Percentiles rank a stretch among this genome's conserved stretches.
phyloP scores from a whole-genome alignment of 2,113 vertebrate species.

The Cnemophilus loriae region DNA sequence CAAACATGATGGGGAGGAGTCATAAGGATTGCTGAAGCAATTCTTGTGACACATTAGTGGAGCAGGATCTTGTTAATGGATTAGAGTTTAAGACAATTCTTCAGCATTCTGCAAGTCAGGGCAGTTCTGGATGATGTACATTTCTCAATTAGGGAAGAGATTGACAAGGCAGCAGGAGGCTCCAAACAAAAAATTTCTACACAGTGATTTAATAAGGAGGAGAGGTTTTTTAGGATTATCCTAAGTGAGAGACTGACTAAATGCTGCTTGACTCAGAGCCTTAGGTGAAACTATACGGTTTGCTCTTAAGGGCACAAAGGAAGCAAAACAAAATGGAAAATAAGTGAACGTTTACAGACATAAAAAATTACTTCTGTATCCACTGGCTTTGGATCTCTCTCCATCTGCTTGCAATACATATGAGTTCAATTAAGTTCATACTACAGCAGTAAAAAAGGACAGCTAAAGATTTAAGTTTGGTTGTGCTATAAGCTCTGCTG shows the following conservation, averaged over 20 bases:
- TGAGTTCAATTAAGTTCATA: neutral
- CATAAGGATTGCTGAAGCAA: neutral
- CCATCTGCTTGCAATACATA: neutral
- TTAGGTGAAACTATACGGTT: neutral
- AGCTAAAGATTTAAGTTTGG: neutral
- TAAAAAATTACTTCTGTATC: neutral
- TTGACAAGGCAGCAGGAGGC: constrained; percentile 15
- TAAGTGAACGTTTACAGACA: neutral
- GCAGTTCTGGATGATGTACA: neutral
- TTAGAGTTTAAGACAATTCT: constrained; percentile 44
- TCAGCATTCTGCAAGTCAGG: constrained; percentile 25
- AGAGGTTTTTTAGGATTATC: neutral
- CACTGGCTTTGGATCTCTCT: neutral
- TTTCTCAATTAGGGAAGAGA: constrained; percentile 45
- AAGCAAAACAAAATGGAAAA: neutral
- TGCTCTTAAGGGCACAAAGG: neutral
- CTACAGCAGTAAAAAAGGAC: neutral
- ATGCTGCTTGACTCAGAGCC: constrained; percentile 10
- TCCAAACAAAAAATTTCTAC: constrained; percentile 7
- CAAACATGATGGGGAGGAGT: neutral
- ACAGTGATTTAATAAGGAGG: neutral
- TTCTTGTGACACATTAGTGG: constrained; percentile 18
- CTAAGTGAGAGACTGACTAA: neutral
- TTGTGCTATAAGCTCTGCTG: neutral
- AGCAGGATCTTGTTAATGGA: constrained; percentile 28